A percentile compares a stretch with the other conserved stretches of the same genome.
Evolutionary conservation across 30 jellyfish, hydroid and myxozoan species (phyloP).

Genomic region (Cassiopea xamachana): DNA sequence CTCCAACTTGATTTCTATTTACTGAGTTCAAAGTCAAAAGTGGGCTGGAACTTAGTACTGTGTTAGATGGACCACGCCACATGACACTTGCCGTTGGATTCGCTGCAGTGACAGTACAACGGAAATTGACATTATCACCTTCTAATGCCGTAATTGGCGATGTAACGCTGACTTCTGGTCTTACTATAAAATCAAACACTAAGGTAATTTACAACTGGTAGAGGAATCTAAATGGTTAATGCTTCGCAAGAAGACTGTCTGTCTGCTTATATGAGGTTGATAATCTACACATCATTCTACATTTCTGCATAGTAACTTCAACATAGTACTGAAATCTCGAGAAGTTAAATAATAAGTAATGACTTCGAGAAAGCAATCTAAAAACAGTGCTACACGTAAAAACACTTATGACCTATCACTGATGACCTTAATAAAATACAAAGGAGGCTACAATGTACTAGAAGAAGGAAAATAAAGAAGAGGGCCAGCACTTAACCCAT

Average conservation of each 20-base stretch:
- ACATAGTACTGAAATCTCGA: too few species aligned
- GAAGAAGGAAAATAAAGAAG: too few species aligned
- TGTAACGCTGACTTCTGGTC: neutral
- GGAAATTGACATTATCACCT: neutral
- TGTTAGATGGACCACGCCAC: neutral
- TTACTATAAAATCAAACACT: neutral
- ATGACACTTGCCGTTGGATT: neutral
- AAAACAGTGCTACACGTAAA: too few species aligned
- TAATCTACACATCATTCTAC: too few species aligned
- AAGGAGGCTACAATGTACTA: too few species aligned
- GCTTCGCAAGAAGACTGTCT: neutral
- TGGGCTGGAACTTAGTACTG: neutral
- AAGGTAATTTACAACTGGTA: neutral
- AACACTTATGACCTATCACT: too few species aligned
- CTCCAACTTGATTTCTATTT: neutral
- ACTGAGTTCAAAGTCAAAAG: neutral
- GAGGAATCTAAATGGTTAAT: neutral
- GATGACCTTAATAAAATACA: too few species aligned
- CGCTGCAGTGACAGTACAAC: conserved; percentile 1
- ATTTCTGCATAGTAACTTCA: too few species aligned
- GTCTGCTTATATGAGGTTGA: neutral
- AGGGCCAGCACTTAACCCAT: too few species aligned
- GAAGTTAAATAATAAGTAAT: too few species aligned
- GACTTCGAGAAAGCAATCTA: too few species aligned
- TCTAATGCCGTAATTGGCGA: neutral